A percentile compares a stretch with the other conserved stretches of the same genome.
Conservation (phyloP, 2,888 invertebrate species). For the Hydraecia micacea region DNA sequence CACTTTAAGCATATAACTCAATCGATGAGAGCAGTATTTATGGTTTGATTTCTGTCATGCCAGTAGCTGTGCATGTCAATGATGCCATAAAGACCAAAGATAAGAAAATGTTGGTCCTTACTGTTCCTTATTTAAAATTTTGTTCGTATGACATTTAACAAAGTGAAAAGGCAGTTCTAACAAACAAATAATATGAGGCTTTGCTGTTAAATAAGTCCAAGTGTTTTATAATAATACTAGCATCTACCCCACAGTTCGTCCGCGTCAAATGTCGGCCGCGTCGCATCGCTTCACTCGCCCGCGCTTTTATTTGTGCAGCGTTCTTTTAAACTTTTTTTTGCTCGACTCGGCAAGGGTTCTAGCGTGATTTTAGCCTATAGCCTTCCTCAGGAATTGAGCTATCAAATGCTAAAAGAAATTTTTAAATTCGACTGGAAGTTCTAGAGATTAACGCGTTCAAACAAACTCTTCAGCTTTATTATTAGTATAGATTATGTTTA, state of each 20-base stretch:
- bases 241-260: too few species aligned
- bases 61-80: constrained; percentile 17
- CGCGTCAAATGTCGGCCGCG: too few species aligned
- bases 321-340: neutral
- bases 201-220: neutral
- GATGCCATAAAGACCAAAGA: neutral
- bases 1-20: constrained; percentile 42
- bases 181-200: neutral
- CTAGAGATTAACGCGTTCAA: neutral
- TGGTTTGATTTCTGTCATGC: constrained; percentile 3
- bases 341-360: neutral
- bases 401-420: too few species aligned
- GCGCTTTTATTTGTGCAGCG: too few species aligned
- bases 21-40: constrained; percentile 33
- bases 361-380: neutral
- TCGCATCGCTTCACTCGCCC: too few species aligned
- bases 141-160: neutral
- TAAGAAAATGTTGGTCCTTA: neutral
- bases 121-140: neutral
- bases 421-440: too few species aligned
- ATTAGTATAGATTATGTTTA: neutral
- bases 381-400: too few species aligned
- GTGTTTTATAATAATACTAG: neutral
- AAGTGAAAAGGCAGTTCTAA: too few species aligned
- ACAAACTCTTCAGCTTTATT: too few species aligned